Conservation (phyloP, 2,888 invertebrate genomes). For the Nomada flava region DNA sequence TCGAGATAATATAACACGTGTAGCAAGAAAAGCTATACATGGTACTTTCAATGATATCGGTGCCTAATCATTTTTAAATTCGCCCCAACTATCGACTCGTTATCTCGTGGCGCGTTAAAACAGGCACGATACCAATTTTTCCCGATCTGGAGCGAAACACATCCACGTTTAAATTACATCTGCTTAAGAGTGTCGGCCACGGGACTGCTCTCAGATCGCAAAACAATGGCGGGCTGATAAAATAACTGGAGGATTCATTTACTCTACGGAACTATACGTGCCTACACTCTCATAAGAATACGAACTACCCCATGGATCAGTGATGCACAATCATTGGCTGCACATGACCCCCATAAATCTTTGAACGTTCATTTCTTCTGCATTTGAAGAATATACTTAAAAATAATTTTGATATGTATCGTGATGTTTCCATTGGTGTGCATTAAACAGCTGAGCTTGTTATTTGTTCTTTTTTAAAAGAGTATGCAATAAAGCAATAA, state of each 20-base stretch:
- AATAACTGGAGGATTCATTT: conserved; percentile 66
- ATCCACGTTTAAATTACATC: conserved; percentile 63
- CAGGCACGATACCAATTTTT: conserved; percentile 58
- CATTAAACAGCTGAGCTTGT: too few species aligned
- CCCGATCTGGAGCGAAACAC: conserved; percentile 41
- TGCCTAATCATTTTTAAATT: conserved; percentile 39
- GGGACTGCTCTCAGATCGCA: conserved; percentile 54
- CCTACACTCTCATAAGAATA: conserved; percentile 43
- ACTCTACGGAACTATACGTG: conserved; percentile 61
- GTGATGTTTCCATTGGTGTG: too few species aligned
- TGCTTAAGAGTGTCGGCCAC: conserved; percentile 56
- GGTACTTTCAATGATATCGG: conserved; percentile 21
- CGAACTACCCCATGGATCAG: conserved; percentile 48
- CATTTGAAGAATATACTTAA: neutral
- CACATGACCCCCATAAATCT: conserved; percentile 11
- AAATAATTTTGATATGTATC: neutral
- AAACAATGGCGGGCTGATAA: conserved; percentile 65
- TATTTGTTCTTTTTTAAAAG: too few species aligned
- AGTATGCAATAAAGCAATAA: too few species aligned
- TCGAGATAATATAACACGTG: neutral
- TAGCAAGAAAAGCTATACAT: neutral
- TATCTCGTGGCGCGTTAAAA: conserved; percentile 48
- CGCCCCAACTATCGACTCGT: conserved; percentile 26
- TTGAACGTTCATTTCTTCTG: neutral
- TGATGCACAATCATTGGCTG: conserved; percentile 52